Evolutionary conservation across 2,888 invertebrate genomes (phyloP), one percentile per base, ranked within the genome.

Genomic region (Phlogophora meticulosa): DNA sequence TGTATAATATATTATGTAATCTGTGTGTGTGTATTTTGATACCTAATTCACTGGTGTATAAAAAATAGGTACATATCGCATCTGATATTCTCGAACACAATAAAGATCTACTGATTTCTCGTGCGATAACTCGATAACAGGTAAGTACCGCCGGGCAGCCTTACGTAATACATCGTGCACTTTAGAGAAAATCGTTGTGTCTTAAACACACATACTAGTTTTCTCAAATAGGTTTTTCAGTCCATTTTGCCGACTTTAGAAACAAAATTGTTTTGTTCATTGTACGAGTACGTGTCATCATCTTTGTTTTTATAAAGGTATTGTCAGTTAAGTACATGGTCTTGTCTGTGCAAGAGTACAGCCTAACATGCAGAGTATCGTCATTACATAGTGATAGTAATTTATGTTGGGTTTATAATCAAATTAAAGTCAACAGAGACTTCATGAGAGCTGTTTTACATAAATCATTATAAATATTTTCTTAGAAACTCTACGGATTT

Each of bases 121-220:
- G 43, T 42, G 32, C 17, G 78, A 78, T 78, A 73, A 34, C 32
- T 61, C 17, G 32, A 49, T 49, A 70, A 53, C 36, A 70, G 76
- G 58, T 60, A 52, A 60, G 53, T 45, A 45, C 66, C 24, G 53
- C 28, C 34, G 10, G 24, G 53, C 22, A 22, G n/a, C 22, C 20
- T 36, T 60, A 40, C 17, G 28, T 49, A 43, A 59, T 34, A 17
- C 4, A 36, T 13, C 17, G n/a, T 0, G 1, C 34, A 40, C 9
- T 40, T 11, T 22, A 49, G 2, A 17, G 22, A 17, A 53, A 28
- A 28, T 28, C 48, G 24, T 24, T 22, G 3, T 13, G 22, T 15
- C 4, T 15, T 15, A 13, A 46, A 22, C 11, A 13, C 15, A 46
- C 2, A 15, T 24, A 46, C 15, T 22, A 13, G 15, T 2, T 15